Evolutionary conservation across 2,888 invertebrate species (phyloP).

Genomic region (Protonemura montana): DNA sequence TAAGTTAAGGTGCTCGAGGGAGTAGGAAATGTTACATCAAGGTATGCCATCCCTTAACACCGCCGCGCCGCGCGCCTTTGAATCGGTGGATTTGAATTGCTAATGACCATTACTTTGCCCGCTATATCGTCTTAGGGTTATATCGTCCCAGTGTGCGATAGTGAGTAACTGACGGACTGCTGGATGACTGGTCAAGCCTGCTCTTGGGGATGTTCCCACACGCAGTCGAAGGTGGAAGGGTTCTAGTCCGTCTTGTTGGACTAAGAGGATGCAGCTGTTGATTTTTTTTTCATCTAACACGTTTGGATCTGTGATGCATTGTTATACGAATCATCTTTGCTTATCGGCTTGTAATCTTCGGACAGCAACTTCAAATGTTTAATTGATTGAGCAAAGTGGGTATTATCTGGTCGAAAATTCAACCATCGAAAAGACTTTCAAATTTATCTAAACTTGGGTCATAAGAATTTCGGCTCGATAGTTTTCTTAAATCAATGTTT

Average conservation of each 20-base stretch:
- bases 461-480: no score
- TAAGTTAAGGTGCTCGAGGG: neutral
- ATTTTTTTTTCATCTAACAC: no score
- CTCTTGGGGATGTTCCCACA: neutral
- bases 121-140: neutral
- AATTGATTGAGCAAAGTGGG: no score
- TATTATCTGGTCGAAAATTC: no score
- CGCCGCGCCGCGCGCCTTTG: neutral
- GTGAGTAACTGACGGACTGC: neutral
- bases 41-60: neutral
- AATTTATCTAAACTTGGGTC: no score
- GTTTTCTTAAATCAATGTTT: no score
- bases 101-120: conserved; percentile 7
- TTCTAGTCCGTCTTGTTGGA: neutral
- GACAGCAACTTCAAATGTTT: no score
- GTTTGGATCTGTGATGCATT: no score
- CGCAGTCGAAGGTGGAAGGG: neutral
- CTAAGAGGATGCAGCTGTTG: neutral
- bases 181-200: neutral
- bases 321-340: no score
- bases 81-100: neutral
- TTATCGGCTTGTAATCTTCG: no score
- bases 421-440: no score
- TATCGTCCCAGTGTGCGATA: neutral
- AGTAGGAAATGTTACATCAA: neutral